A percentile compares a stretch with the other conserved stretches of the same genome.
Evolutionary conservation across 2,113 vertebrate genomes (phyloP).

Genomic region (Lepidothrix coronata): DNA sequence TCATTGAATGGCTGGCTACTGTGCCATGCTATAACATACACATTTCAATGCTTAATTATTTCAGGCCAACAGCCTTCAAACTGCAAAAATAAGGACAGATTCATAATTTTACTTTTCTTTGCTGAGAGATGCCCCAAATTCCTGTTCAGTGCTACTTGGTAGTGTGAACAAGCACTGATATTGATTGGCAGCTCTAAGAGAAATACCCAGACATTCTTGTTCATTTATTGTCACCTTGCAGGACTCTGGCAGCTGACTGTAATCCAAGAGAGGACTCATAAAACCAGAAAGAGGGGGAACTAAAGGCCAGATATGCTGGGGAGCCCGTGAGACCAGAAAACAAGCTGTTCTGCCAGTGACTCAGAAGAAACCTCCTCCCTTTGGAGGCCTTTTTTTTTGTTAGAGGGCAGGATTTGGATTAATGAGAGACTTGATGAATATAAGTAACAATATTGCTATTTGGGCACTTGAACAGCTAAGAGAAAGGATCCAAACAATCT

Average conservation of each 20-base stretch:
- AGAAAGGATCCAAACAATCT: not conserved
- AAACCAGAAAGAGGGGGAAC: not conserved
- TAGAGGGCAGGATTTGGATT: not conserved
- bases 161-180: not conserved
- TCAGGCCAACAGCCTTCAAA: not conserved
- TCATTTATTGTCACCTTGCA: not conserved
- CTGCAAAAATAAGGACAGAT: not conserved
- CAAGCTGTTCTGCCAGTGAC: not conserved
- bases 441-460: not conserved
- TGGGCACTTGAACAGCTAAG: not conserved
- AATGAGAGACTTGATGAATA: not conserved
- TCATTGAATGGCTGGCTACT: not conserved
- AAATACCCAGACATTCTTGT: not conserved
- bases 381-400: not conserved
- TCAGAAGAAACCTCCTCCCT: not conserved
- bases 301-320: not conserved
- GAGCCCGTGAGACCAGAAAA: not conserved
- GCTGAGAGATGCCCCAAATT: not conserved
- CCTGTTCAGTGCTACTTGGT: not conserved
- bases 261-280: not conserved
- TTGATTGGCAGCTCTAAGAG: not conserved
- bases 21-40: fast-evolving
- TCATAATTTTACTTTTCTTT: not conserved
- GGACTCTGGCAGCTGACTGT: not conserved
- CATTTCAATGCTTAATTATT: not conserved